Evolutionary conservation across 2,113 vertebrate species (phyloP).

Genomic region (Saimiri boliviensis): DNA sequence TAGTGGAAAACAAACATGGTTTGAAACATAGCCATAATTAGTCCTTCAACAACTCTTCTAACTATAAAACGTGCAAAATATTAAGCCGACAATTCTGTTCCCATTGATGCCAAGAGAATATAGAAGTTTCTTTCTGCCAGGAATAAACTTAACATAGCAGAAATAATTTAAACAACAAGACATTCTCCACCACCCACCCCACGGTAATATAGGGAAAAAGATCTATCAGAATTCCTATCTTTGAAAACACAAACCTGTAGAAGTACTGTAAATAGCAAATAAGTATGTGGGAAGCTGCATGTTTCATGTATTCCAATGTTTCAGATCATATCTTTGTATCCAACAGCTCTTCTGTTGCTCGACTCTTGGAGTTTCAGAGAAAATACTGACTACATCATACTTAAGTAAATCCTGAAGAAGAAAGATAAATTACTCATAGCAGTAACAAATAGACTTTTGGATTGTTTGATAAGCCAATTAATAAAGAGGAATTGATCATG

Average conservation of each 20-base stretch:
- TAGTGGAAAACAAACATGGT: background rate
- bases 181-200: background rate
- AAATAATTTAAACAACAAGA: background rate
- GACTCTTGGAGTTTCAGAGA: background rate
- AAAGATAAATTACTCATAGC: background rate
- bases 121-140: background rate
- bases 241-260: background rate
- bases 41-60: background rate
- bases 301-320: background rate
- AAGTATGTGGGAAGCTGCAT: background rate
- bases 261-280: background rate
- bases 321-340: background rate
- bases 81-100: background rate
- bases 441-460: background rate
- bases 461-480: background rate
- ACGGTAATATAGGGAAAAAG: background rate
- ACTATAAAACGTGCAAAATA: background rate
- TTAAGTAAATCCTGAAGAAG: background rate
- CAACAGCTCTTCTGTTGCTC: background rate
- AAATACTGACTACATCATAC: background rate
- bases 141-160: background rate
- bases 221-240: conserved; percentile 11
- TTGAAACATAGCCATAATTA: background rate
- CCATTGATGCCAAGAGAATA: background rate
- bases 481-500: background rate